A percentile compares a stretch with the other conserved stretches of the same genome.
These are phyloP conservation scores for Lamprologus speciosus DNA, from an alignment of 2,113 vertebrate genomes.

Conservation along the genomic window DNA sequence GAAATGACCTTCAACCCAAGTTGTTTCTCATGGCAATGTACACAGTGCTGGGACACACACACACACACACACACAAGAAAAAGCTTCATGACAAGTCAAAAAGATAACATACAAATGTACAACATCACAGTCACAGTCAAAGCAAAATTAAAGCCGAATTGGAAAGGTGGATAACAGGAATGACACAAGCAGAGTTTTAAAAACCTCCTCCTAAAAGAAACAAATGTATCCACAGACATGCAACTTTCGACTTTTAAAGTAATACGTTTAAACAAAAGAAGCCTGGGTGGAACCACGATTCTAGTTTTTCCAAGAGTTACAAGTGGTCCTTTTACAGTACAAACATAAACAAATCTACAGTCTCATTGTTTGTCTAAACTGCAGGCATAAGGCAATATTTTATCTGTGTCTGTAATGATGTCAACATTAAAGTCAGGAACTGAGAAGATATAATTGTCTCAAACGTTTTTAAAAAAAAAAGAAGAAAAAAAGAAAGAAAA, in stretches of 20 bases:
- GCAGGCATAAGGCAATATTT: background rate
- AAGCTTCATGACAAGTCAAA: background rate
- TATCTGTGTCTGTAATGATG: background rate
- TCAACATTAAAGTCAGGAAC: background rate
- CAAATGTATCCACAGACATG: background rate
- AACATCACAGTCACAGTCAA: background rate
- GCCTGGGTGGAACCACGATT: background rate
- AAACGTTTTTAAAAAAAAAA: background rate
- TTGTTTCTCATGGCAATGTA: background rate
- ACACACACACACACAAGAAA: background rate
- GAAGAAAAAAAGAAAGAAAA: accelerated
- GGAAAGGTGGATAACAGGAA: background rate
- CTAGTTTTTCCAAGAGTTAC: background rate
- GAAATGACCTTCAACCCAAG: background rate
- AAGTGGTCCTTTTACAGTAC: background rate
- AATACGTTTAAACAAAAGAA: background rate
- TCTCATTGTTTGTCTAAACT: background rate
- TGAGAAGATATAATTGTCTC: background rate
- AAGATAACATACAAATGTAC: background rate
- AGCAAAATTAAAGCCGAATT: background rate
- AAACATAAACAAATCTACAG: background rate
- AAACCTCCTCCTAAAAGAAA: background rate
- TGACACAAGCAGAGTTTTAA: background rate
- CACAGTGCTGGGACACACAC: background rate
- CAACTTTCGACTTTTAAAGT: background rate